Evolutionary conservation across 2,888 invertebrate genomes (phyloP).

Genomic region (Anthoptus insignis): DNA sequence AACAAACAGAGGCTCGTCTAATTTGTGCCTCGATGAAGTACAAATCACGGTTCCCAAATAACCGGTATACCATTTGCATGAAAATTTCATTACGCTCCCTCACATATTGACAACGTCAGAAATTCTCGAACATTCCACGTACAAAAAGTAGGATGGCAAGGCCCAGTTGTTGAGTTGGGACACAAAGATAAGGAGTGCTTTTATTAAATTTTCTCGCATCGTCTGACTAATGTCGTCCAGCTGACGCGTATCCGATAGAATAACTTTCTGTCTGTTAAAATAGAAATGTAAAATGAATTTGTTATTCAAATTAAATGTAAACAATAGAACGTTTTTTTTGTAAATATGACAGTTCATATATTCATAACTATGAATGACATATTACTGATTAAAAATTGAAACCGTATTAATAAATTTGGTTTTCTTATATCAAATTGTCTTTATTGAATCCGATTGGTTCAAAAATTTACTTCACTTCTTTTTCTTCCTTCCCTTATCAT

Average conservation of each 20-base stretch:
- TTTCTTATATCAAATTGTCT: too few species aligned
- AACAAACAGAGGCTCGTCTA: constrained; percentile 36
- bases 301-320: constrained; percentile 27
- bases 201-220: constrained; percentile 85
- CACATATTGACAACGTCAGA: constrained; percentile 53
- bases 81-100: constrained; percentile 53
- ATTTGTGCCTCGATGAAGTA: constrained; percentile 34
- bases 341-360: too few species aligned
- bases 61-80: constrained; percentile 49
- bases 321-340: not conserved
- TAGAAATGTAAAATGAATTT: constrained; percentile 60
- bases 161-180: constrained; percentile 51
- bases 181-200: constrained; percentile 74
- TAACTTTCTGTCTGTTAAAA: constrained; percentile 68
- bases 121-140: constrained; percentile 49
- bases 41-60: constrained; percentile 43
- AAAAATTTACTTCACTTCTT: too few species aligned
- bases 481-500: too few species aligned
- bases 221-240: constrained; percentile 82
- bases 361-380: too few species aligned
- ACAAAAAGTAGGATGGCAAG: constrained; percentile 53
- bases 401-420: too few species aligned
- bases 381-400: too few species aligned
- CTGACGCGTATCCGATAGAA: constrained; percentile 76
- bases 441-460: too few species aligned